phyloP scores from a whole-genome alignment of 2,113 vertebrate species.

The Anguilla rostrata region DNA sequence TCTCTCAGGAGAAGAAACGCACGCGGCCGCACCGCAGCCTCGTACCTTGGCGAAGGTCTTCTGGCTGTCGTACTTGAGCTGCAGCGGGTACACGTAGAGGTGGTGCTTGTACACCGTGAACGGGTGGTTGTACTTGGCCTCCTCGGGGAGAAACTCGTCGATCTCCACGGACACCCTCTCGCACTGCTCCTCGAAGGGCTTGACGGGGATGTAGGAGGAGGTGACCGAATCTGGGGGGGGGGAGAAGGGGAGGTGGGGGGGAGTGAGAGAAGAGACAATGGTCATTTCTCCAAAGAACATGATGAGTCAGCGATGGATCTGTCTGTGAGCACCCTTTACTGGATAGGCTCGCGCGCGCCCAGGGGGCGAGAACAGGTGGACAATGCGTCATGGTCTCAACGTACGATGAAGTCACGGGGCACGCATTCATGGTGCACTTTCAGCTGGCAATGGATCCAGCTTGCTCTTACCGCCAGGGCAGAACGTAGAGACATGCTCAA shows the following conservation, averaged over 20 bases:
- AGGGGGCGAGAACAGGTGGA: neutral
- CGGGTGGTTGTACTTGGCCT: constrained; percentile 89
- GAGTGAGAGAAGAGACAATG: neutral
- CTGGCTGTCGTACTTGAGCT: constrained; percentile 95
- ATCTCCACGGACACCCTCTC: constrained; percentile 82
- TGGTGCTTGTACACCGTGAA: constrained; percentile 94
- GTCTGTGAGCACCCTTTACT: neutral
- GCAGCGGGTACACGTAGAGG: constrained; percentile 88
- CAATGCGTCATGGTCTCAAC: too few species aligned
- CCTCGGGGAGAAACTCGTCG: constrained; percentile 90
- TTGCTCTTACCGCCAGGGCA: too few species aligned
- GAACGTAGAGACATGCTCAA: too few species aligned
- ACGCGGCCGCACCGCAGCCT: too few species aligned
- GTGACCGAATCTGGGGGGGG: constrained; percentile 84
- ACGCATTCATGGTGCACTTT: too few species aligned
- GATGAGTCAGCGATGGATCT: neutral
- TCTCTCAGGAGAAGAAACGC: neutral
- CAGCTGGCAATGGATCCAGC: too few species aligned
- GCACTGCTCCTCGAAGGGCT: constrained; percentile 83
- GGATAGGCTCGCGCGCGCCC: too few species aligned
- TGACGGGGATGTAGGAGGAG: constrained; percentile 86
- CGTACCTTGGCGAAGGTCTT: constrained; percentile 94
- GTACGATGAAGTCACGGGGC: too few species aligned
- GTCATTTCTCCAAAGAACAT: neutral
- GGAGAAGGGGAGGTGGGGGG: neutral